These are phyloP conservation scores for Thalassarche chlororhynchos DNA, from an alignment of 2,113 vertebrate genomes.

Conservation along the genomic window DNA sequence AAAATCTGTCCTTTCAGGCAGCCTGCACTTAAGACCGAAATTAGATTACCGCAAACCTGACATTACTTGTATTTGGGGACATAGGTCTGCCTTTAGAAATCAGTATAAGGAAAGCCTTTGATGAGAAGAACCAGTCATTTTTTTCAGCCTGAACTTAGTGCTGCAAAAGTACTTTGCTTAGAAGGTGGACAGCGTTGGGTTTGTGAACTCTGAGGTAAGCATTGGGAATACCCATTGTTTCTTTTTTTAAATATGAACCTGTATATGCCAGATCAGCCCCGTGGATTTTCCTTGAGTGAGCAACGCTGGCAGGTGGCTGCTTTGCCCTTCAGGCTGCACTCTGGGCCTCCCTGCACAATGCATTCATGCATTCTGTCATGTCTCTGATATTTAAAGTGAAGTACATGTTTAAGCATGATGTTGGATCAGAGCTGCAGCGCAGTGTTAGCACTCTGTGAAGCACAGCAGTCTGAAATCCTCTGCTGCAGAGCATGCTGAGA, in stretches of 20 bases:
- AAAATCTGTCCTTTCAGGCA: background rate
- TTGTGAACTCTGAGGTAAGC: background rate
- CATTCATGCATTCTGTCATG: background rate
- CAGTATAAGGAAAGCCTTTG: background rate
- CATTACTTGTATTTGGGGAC: background rate
- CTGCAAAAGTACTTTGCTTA: background rate
- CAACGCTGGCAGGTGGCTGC: background rate
- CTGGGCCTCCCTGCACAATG: background rate
- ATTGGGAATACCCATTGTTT: background rate
- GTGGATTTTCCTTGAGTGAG: background rate
- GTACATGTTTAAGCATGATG: background rate
- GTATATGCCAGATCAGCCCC: background rate
- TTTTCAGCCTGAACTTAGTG: background rate
- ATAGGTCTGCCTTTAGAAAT: background rate
- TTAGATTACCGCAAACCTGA: background rate
- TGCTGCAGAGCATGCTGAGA: background rate
- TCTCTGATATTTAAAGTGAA: background rate
- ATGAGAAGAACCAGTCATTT: background rate
- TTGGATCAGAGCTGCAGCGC: background rate
- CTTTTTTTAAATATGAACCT: background rate
- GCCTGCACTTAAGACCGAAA: background rate
- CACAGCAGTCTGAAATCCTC: background rate
- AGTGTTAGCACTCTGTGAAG: background rate
- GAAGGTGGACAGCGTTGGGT: background rate
- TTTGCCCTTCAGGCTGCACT: background rate